Evolutionary conservation across 2,797 vertebrate genomes (phyloP).

Genomic region (Lates japonicus): DNA sequence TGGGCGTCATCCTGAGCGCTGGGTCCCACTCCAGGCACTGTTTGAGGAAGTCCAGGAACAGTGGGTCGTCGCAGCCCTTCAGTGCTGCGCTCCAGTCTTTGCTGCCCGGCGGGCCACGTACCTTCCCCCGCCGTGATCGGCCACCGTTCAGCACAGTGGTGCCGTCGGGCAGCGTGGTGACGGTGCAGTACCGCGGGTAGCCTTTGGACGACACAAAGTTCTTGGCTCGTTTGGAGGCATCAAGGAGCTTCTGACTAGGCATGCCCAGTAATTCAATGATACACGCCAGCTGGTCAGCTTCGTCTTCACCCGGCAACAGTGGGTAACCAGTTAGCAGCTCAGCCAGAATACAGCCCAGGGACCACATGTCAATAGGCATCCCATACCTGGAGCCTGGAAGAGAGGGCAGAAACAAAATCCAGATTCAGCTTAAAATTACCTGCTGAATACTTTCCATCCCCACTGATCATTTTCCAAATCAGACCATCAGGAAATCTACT

Average conservation of each 20-base stretch:
- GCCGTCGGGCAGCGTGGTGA: conserved; percentile 94
- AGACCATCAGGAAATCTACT: neutral
- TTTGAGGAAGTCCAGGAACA: conserved; percentile 98
- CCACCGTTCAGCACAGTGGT: conserved; percentile 92
- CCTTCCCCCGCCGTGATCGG: conserved; percentile 95
- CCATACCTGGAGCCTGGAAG: conserved; percentile 92
- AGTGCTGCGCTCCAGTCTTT: conserved; percentile 94
- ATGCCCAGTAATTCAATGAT: conserved; percentile 97
- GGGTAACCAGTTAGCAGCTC: conserved; percentile 98
- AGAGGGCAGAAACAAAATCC: neutral
- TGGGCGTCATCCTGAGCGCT: conserved; percentile 92
- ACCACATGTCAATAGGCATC: conserved; percentile 99
- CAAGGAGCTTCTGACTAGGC: conserved; percentile 95
- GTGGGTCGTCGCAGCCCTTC: conserved; percentile 96
- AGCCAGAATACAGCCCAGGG: conserved; percentile 97
- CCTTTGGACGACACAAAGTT: conserved; percentile 99
- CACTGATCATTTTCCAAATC: neutral
- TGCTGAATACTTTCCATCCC: neutral
- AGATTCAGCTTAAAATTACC: neutral
- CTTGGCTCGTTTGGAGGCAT: conserved; percentile 96
- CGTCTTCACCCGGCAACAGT: conserved; percentile 97
- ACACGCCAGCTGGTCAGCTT: conserved; percentile 98
- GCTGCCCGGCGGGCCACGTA: conserved; percentile 93
- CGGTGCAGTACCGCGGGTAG: conserved; percentile 96
- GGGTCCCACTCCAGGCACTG: conserved; percentile 99